phyloP scores from a whole-genome alignment of 1,140 invertebrate species.

The Trichonephila clavata region DNA sequence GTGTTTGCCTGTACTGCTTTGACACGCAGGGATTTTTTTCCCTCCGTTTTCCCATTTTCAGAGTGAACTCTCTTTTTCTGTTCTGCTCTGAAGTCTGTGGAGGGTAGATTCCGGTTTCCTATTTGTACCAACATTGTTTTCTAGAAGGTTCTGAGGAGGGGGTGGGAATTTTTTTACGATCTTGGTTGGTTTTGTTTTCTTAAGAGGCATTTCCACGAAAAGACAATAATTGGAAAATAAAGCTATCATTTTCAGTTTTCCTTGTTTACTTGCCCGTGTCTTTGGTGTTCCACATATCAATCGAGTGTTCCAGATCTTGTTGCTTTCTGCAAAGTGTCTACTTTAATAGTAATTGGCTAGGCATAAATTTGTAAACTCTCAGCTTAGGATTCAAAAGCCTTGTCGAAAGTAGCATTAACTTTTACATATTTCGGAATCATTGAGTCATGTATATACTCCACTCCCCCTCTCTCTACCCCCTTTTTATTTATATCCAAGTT shows the following conservation, averaged over 20 bases:
- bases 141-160: not conserved
- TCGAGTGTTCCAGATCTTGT: too few species aligned
- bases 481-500: too few species aligned
- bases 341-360: too few species aligned
- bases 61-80: not conserved
- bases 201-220: slow-evolving; percentile 1
- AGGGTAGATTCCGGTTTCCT: not conserved
- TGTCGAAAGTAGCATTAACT: too few species aligned
- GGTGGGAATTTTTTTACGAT: not conserved
- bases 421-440: too few species aligned
- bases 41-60: not conserved
- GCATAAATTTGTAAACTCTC: too few species aligned
- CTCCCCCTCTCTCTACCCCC: too few species aligned
- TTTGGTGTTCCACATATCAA: too few species aligned
- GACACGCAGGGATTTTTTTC: not conserved
- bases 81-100: not conserved
- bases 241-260: not conserved
- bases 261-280: too few species aligned
- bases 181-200: slow-evolving; percentile 23
- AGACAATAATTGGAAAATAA: slow-evolving; percentile 40
- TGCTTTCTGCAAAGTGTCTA: too few species aligned
- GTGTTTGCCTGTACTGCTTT: not conserved
- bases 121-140: slow-evolving; percentile 16
- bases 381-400: too few species aligned
- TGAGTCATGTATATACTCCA: too few species aligned